Base-by-base conservation (phyloP, 2,888 invertebrate genomes). In the Tiphia femorata region DNA sequence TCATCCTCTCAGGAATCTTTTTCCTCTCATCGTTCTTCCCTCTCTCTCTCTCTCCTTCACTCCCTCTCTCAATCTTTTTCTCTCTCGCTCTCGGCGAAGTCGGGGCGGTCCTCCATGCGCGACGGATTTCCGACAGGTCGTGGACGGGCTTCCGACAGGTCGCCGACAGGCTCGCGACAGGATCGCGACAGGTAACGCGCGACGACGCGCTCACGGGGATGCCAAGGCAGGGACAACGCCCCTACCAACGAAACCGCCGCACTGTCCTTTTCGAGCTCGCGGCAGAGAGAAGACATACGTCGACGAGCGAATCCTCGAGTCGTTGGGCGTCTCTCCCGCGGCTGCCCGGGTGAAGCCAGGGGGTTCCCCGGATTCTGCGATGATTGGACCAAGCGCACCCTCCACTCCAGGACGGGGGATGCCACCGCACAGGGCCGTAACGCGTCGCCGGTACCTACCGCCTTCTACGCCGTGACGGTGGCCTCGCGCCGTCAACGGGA, bases 321-420 rank as follows among this genome's bases (percentile, higher is more conserved):
- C 59, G 73, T 62, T 68, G 73, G 76, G 72, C 70, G 78, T 70
- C 20, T 44, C 48, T 41, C 47, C 69, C 70, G 73, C 72, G 75
- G 79, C 83, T 83, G 86, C 86, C 86, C 87, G 84, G 85, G 79
- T 76, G 84, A 84, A 84, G 84, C 86, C 86, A 85, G 86, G 86
- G 84, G 85, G 85, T 75, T 72, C 71, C 69, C 62, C 60, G 77
- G 80, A 83, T 83, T 80, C 81, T 82, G 81, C 81, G 83, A 81
- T 81, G 83, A 83, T 83, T 81, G 82, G 82, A 81, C 80, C 80
- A 69, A 70, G 77, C 75, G 74, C 78, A 78, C 77, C 80, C 81
- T 80, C 69, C 76, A 70, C 67, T 50, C 56, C 60, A 49, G 53
- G 62, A 65, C 63, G 67, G 78, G 74, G 75, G 74, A 72, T 77